A percentile compares a stretch with the other conserved stretches of the same genome.
These are phyloP conservation scores for Dolichallabes microphthalmus DNA, from an alignment of 2,113 vertebrate genomes.

Conservation along the genomic window DNA sequence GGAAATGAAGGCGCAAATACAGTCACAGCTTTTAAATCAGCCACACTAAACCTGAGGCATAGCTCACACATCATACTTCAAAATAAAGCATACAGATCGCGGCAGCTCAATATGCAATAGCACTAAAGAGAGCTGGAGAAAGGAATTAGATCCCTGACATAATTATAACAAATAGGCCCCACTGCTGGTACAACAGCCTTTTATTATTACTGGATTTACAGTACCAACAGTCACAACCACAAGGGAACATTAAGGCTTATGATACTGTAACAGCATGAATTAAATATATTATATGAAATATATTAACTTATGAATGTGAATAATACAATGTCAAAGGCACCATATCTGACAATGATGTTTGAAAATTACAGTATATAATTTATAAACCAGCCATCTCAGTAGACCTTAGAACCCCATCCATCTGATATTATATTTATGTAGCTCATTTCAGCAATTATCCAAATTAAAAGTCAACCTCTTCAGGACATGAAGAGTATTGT, in stretches of 20 bases:
- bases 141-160: constrained; percentile 63
- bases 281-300: neutral
- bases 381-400: neutral
- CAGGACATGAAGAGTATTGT: too few species aligned
- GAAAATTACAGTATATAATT: neutral
- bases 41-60: constrained; percentile 57
- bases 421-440: neutral
- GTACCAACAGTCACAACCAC: constrained; percentile 1
- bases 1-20: constrained; percentile 17
- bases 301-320: neutral
- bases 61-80: constrained; percentile 60
- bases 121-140: constrained; percentile 24
- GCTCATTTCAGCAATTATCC: too few species aligned
- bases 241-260: neutral
- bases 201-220: neutral
- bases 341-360: neutral
- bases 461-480: too few species aligned
- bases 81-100: constrained; percentile 49
- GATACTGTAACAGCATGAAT: neutral
- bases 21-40: constrained; percentile 56
- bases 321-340: neutral
- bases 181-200: constrained; percentile 8
- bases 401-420: neutral
- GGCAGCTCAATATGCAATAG: constrained; percentile 57
- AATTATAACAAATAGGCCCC: constrained; percentile 48